phyloP scores from a whole-genome alignment of 2,888 invertebrate species.

The Synanthedon andrenaeformis region DNA sequence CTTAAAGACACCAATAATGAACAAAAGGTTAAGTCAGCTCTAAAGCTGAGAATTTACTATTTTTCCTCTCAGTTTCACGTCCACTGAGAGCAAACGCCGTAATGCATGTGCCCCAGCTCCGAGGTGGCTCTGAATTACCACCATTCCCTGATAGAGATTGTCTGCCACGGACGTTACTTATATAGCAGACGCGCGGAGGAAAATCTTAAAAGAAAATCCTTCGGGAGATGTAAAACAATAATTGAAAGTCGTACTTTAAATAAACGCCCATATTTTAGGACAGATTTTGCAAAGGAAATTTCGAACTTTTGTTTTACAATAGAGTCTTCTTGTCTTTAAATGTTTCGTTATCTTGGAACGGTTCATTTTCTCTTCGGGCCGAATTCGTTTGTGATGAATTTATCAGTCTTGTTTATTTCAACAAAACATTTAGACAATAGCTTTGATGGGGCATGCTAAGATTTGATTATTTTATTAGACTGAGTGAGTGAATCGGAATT shows the following conservation, averaged over 20 bases:
- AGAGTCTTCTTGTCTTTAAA: not conserved
- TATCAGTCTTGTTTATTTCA: not conserved
- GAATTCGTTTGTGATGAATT: conserved; percentile 2
- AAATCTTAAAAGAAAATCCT: conserved; percentile 4
- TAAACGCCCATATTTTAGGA: not conserved
- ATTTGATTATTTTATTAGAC: not conserved
- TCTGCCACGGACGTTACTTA: conserved; percentile 21
- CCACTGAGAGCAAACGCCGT: conserved; percentile 32
- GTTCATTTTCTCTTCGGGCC: conserved; percentile 4
- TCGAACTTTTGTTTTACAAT: not conserved
- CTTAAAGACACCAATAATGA: conserved; percentile 15
- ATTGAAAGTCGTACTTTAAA: not conserved
- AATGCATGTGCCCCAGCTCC: conserved; percentile 34
- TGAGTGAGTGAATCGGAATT: not conserved
- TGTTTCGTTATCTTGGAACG: conserved; percentile 5
- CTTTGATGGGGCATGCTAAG: not conserved
- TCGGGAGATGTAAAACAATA: not conserved
- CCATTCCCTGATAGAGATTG: conserved; percentile 19
- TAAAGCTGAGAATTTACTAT: conserved; percentile 32
- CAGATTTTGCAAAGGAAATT: not conserved
- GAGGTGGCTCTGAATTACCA: conserved; percentile 41
- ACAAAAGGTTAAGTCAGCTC: conserved; percentile 24
- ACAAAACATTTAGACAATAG: not conserved
- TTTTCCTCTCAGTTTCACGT: conserved; percentile 14
- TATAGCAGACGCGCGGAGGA: conserved; percentile 1